Evolutionary conservation across 2,797 vertebrate genomes (phyloP).

Genomic region (Tiaroga cobitis): DNA sequence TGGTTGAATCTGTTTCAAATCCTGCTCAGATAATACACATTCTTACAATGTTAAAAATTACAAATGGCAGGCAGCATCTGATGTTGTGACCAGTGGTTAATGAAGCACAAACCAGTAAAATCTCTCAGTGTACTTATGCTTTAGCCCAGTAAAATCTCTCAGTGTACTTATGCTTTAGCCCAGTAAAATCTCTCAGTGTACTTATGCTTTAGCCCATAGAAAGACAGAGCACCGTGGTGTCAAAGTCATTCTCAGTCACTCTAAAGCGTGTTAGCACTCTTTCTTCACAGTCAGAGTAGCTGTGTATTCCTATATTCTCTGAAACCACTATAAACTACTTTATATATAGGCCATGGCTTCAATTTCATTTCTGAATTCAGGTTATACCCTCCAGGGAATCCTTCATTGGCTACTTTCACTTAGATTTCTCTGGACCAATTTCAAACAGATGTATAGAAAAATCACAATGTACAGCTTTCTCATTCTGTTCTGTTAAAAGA

Average conservation of each 20-base stretch:
- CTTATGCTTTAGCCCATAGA: not conserved
- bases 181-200: not conserved
- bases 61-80: not conserved
- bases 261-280: not conserved
- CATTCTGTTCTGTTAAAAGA: not conserved
- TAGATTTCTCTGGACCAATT: not conserved
- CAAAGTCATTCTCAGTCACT: not conserved
- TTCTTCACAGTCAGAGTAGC: not conserved
- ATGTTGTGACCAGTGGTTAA: not conserved
- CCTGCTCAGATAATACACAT: not conserved
- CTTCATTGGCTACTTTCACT: not conserved
- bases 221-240: not conserved
- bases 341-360: conserved; percentile 12
- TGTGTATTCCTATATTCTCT: not conserved
- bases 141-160: not conserved
- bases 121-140: too few species aligned
- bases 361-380: conserved; percentile 2
- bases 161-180: not conserved
- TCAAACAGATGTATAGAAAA: conserved; percentile 13
- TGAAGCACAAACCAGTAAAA: not conserved
- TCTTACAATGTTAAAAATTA: not conserved
- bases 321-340: not conserved
- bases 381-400: not conserved
- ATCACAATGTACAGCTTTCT: not conserved
- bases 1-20: too few species aligned